Evolutionary conservation across 1,140 invertebrate species (phyloP), one percentile per base, ranked within the genome.

Genomic region (Drosophila orosa): DNA sequence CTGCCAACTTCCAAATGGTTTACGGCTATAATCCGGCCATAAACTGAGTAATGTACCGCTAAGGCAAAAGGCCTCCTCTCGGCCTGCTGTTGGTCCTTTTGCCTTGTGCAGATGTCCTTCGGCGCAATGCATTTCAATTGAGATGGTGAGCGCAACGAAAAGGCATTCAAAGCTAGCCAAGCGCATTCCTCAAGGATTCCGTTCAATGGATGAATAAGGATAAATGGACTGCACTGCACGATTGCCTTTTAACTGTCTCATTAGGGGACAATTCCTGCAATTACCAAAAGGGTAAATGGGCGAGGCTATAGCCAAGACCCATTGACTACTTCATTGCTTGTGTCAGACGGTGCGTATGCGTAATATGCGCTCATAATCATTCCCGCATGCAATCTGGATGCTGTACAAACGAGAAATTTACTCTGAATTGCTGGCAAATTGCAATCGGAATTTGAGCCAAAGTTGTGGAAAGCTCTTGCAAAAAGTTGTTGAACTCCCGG

Each of bases 241-340:
- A 86, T 59, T 67, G 65, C 82, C 45, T 72, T 59, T 75, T 63
- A 82, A 76, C 75, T 76, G 83, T 86, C 69, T 75, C 75, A 87
- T 87, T 87, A 73, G 55, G 55, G 74, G 47, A 62, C 65, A 83
- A 61, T 83, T 79, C 67, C 19, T 29, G 44, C 40, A 68, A 50
- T 71, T 72, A 57, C 39, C 73, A 31, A 59, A 52, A 54, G 72
- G 63, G 22, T 24, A 71, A 60, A 71, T 61, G 54, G 35, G 13
- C 15, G 10, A 25, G 31, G 31, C 15, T 37, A 45, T 37, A 25
- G 29, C 24, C 33, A 56, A 37, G 9, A 19, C 19, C 33, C 40
- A 67, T 45, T 54, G 62, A 67, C 27, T 42, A 31, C 2, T 31
- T 17, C 29, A 27, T 44, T 24, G 31, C 42, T 24, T 19, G 44